Evolutionary conservation across 2,888 invertebrate genomes (phyloP), one percentile per base, ranked within the genome.

Genomic region (Eupithecia inturbata): DNA sequence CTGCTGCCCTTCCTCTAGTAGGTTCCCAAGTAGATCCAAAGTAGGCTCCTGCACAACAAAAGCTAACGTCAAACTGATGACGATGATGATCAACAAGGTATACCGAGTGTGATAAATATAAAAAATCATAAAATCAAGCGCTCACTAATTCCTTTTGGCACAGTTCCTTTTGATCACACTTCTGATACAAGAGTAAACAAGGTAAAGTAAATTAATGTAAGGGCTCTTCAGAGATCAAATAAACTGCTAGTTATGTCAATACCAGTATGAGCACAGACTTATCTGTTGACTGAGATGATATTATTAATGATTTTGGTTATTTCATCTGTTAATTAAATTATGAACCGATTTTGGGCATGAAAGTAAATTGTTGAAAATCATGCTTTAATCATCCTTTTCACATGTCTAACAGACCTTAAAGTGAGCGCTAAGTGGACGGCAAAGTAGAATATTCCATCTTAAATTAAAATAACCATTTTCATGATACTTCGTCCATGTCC

Each of bases 121-220:
- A 12, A 39, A 39, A 39, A 14, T 12, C 7, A 39, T 14, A 39
- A 39, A 39, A 14, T 39, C 39, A 39, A 39, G 12, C 39, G 12
- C 39, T 39, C 9, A 39, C 12, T 12, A 39, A 39, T 14, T 39
- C 14, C 39, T 39, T 39, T 39, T 39, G 39, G 3, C 12, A 39
- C 39, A 39, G 39, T 39, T 14, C 39, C 39, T 39, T 39, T 39
- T 39, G 39, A 80, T 78, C 77, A 74, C 73, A 69, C 76, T 22
- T 53, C 71, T 68, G 78, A 78, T 77, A 77, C 76, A 77, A 80
- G 70, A 67, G 74, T 77, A 78, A 78, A 78, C 75, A 79, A 76
- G 70, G 64, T 73, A 22, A 70, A 71, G 74, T 74, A 79, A 79
- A 80, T 78, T 77, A 64, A 57, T 78, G 74, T 75, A 72, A 78